phyloP scores from a whole-genome alignment of 2,113 vertebrate genomes.

The Laticauda colubrina region DNA sequence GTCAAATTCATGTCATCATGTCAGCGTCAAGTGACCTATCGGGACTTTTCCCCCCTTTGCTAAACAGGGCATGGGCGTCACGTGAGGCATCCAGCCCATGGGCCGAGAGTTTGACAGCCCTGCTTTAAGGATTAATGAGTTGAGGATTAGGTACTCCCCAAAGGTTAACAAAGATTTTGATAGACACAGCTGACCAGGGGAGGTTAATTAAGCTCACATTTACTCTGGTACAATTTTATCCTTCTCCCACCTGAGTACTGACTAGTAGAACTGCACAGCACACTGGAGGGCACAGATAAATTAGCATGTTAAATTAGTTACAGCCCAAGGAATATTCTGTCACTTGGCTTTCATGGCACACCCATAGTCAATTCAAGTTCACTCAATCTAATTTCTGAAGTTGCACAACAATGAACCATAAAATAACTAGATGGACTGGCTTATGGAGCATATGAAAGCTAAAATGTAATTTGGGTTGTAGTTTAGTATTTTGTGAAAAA shows the following conservation, averaged over 20 bases:
- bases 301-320: background rate
- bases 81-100: too few species aligned
- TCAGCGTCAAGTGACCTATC: too few species aligned
- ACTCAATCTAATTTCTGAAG: background rate
- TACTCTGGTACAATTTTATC: background rate
- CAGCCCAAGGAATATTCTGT: background rate
- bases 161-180: background rate
- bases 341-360: background rate
- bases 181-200: background rate
- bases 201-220: background rate
- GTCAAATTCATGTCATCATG: too few species aligned
- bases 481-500: background rate
- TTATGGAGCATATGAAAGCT: background rate
- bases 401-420: background rate
- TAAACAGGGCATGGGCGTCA: too few species aligned
- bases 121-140: background rate
- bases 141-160: background rate
- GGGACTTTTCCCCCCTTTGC: too few species aligned
- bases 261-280: background rate
- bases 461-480: background rate
- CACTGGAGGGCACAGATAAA: background rate
- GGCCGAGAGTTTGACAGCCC: too few species aligned
- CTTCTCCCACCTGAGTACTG: background rate
- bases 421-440: background rate
- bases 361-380: background rate